A percentile compares a stretch with the other conserved stretches of the same genome.
Evolutionary conservation across 2,797 vertebrate genomes (phyloP).

Genomic region (Cirrhinus molitorella): DNA sequence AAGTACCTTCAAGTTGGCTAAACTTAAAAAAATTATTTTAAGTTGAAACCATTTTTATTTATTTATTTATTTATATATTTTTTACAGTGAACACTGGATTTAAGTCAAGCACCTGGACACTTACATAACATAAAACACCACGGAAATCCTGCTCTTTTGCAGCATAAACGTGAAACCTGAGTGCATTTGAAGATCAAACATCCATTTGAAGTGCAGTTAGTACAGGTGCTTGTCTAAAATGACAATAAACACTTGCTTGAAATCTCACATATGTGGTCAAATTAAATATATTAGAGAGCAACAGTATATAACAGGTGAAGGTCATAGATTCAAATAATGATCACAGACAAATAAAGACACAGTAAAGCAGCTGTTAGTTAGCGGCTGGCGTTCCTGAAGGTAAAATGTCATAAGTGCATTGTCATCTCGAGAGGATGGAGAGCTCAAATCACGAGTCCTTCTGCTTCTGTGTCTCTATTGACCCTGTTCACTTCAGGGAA

Average conservation of each 20-base stretch:
- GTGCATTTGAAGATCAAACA: neutral
- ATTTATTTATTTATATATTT: no score
- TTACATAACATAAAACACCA: neutral
- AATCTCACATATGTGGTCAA: no score
- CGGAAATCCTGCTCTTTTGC: neutral
- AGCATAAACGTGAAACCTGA: neutral
- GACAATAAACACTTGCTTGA: neutral
- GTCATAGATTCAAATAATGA: neutral
- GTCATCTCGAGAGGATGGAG: neutral
- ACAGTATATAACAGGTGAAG: neutral
- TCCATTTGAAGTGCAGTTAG: neutral
- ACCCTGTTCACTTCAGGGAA: slow-evolving; percentile 71
- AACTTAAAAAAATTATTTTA: no score
- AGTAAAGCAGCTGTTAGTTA: neutral
- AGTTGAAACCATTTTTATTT: no score
- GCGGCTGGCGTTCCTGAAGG: neutral
- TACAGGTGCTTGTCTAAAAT: neutral
- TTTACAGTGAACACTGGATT: neutral
- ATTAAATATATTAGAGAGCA: neutral
- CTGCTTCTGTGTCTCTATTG: slow-evolving; percentile 65
- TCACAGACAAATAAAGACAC: neutral
- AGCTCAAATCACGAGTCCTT: slow-evolving; percentile 24
- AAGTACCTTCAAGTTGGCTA: no score
- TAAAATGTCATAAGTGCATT: neutral
- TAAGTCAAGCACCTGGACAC: neutral